Evolutionary conservation across 1,140 invertebrate genomes (phyloP).

Genomic region (Anthonomus grandis): DNA sequence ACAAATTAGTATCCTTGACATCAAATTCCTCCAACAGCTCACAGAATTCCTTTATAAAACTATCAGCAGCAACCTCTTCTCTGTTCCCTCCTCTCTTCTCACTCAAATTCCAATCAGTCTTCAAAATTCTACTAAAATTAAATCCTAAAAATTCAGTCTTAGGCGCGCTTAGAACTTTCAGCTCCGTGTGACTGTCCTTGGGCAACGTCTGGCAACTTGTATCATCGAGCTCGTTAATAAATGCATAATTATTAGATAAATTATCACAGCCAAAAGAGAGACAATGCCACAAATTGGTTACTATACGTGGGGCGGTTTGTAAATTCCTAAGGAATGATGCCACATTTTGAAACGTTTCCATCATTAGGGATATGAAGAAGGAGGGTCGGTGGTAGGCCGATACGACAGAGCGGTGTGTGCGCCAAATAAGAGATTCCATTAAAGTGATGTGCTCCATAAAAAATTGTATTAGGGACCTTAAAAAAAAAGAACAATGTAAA

Average conservation of each 20-base stretch:
- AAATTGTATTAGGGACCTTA: conserved; percentile 46
- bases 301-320: conserved; percentile 63
- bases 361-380: conserved; percentile 57
- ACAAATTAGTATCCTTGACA: conserved; percentile 81
- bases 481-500: conserved; percentile 7
- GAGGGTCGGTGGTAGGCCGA: conserved; percentile 53
- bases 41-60: conserved; percentile 49
- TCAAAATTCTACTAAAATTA: conserved; percentile 19
- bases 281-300: conserved; percentile 65
- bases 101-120: conserved; percentile 17
- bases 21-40: conserved; percentile 60
- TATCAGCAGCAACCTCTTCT: conserved; percentile 11
- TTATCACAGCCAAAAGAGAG: conserved; percentile 53
- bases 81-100: background rate
- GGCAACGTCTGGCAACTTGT: too few relatives aligned
- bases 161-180: too few relatives aligned
- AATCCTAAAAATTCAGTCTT: conserved; percentile 13
- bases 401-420: conserved; percentile 63
- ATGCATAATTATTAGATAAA: conserved; percentile 36
- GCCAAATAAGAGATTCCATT: conserved; percentile 73
- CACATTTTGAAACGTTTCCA: conserved; percentile 54
- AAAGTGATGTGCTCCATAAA: conserved; percentile 78
- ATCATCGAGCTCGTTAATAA: too few relatives aligned
- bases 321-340: conserved; percentile 61
- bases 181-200: too few relatives aligned